Conservation (phyloP, 2,888 invertebrate genomes). For the Phaonia tiefii region DNA sequence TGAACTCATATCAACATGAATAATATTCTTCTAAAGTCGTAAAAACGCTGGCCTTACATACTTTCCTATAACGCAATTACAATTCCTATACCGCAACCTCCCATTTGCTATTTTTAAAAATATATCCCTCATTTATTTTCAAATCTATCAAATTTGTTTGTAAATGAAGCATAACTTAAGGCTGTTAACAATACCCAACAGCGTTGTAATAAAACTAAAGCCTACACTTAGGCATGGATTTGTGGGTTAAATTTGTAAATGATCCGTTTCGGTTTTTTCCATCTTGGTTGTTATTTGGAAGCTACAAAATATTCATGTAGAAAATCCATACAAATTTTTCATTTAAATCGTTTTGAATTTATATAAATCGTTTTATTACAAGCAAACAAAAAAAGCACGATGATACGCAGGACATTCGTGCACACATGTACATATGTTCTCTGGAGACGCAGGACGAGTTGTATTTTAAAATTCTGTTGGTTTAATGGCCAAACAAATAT, state of each 20-base stretch:
- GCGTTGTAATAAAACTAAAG: background rate
- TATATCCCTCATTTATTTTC: background rate
- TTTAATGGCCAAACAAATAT: constrained; percentile 36
- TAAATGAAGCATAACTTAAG: constrained; percentile 24
- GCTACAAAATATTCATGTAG: constrained; percentile 20
- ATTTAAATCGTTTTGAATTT: constrained; percentile 61
- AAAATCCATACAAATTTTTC: constrained; percentile 58
- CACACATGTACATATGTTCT: no score
- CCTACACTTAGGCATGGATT: constrained; percentile 3
- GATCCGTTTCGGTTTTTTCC: background rate
- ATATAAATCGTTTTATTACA: constrained; percentile 56
- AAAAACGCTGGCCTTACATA: no score
- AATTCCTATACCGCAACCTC: no score
- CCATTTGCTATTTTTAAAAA: no score
- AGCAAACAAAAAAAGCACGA: constrained; percentile 35
- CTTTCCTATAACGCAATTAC: no score
- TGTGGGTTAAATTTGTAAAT: background rate
- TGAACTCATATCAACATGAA: no score
- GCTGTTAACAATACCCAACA: background rate
- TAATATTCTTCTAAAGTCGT: no score
- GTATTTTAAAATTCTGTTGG: constrained; percentile 17
- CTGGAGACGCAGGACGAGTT: background rate
- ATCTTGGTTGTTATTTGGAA: background rate
- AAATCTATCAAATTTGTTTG: background rate
- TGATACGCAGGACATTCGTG: no score